Evolutionary conservation across 2,888 invertebrate genomes (phyloP), one percentile per base, ranked within the genome.

Genomic region (Macaria notata): DNA sequence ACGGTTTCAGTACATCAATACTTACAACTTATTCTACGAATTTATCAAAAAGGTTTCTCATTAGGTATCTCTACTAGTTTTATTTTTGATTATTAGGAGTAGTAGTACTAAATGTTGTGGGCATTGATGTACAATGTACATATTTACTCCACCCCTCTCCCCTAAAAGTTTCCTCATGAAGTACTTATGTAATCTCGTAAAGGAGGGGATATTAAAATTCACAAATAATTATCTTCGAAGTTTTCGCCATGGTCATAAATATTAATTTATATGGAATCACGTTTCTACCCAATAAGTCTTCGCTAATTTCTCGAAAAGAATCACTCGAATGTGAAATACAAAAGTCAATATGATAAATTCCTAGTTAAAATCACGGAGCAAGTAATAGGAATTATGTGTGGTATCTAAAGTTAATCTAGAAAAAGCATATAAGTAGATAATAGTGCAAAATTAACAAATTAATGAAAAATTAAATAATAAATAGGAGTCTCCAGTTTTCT

Each of bases 401-500:
- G 7, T 36, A 46, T 64, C 61, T 31, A 57, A 66, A 62, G 58
- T 56, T 59, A 69, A 64, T 62, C 58, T 64, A 67, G 52, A 71
- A 63, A 54, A 69, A 69, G 41, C 36, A 63, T 69, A 68, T 44
- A 41, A 39, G 41, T 68, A 70, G 62, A 69, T 69, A 68, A 61
- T 49, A 68, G 66, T 68, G 59, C 62, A 66, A 64, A 61, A 60
- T 60, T 64, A 64, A 62, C 55, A 56, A 62, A 57, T 69, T 54
- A 69, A 61, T 65, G 55, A n/a, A 36, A 65, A 56, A 19, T 19
- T 19, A 19, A 19, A 61, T 61, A 72, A 73, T 71, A 72, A 72
- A 69, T 71, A 72, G 64, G 73, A 77, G 78, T 71, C 73, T 65
- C 68, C 57, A 49, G 61, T 70, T 67, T 59, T 62, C 72, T 71